These are phyloP conservation scores for Agapostemon virescens DNA, from an alignment of 2,888 invertebrate species.

Conservation along the genomic window DNA sequence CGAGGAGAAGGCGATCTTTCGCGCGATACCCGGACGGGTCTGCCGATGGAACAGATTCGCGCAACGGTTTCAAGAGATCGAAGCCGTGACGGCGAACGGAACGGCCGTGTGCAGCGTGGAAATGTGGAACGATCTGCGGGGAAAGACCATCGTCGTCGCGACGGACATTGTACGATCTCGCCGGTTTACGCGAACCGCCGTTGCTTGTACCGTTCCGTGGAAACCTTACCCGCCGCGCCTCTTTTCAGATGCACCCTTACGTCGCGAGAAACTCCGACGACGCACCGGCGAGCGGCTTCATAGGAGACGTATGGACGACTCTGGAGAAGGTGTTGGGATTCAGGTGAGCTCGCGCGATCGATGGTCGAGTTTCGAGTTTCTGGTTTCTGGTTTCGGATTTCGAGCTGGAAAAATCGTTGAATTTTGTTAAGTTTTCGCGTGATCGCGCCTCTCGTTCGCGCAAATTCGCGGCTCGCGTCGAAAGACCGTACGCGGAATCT, in stretches of 20 bases:
- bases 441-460: too few relatives aligned
- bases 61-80: slow-evolving; percentile 62
- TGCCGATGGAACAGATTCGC: slow-evolving; percentile 61
- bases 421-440: too few relatives aligned
- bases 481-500: slow-evolving; percentile 62
- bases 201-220: too few relatives aligned
- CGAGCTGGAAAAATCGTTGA: too few relatives aligned
- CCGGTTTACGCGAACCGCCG: too few relatives aligned
- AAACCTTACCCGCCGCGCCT: too few relatives aligned
- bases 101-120: slow-evolving; percentile 66
- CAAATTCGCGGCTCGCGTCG: slow-evolving; percentile 22
- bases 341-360: slow-evolving; percentile 69
- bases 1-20: slow-evolving; percentile 26
- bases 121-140: slow-evolving; percentile 65
- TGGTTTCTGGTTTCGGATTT: too few relatives aligned
- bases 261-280: slow-evolving; percentile 71
- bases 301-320: slow-evolving; percentile 80
- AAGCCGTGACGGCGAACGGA: slow-evolving; percentile 61
- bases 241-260: slow-evolving; percentile 78
- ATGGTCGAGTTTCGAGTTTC: background rate
- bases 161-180: slow-evolving; percentile 70
- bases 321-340: slow-evolving; percentile 77
- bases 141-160: slow-evolving; percentile 73
- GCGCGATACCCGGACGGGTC: slow-evolving; percentile 55
- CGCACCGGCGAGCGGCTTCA: slow-evolving; percentile 75